phyloP scores from a whole-genome alignment of 2,113 vertebrate genomes.

The Hystrix brachyura region DNA sequence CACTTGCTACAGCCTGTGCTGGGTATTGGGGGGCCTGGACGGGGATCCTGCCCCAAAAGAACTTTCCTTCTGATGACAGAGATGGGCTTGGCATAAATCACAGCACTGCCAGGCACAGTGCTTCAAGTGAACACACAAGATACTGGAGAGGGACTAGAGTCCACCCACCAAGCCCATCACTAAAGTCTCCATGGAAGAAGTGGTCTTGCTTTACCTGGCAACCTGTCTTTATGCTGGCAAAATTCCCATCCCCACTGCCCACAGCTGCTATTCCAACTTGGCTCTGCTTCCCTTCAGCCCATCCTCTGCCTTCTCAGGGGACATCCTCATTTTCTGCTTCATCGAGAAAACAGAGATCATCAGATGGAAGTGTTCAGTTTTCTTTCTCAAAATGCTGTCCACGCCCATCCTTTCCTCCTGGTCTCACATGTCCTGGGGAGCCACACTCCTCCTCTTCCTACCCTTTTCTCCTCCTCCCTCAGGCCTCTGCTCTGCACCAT shows the following conservation, averaged over 20 bases:
- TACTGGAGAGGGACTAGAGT: fast-evolving
- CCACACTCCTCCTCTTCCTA: no score
- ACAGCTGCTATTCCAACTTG: constrained; percentile 25
- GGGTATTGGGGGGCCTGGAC: background rate
- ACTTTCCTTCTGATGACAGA: background rate
- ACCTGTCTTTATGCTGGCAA: background rate
- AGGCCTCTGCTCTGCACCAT: background rate
- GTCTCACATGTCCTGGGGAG: background rate
- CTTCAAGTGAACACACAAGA: background rate
- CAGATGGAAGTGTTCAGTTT: background rate
- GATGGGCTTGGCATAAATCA: background rate
- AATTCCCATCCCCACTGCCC: background rate
- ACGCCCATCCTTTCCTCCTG: background rate
- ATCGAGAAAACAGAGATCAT: constrained; percentile 65
- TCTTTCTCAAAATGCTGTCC: background rate
- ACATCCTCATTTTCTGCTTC: constrained; percentile 69
- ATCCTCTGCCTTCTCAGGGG: constrained; percentile 58
- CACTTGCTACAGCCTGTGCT: background rate
- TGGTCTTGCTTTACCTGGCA: background rate
- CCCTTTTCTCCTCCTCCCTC: background rate
- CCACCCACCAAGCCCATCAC: background rate
- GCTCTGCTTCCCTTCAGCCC: constrained; percentile 33
- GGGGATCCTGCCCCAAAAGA: background rate
- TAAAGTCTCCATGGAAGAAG: background rate
- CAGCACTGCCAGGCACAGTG: background rate